These are phyloP conservation scores for Mesoclemmys tuberculata DNA, from an alignment of 2,113 vertebrate species.

Conservation along the genomic window DNA sequence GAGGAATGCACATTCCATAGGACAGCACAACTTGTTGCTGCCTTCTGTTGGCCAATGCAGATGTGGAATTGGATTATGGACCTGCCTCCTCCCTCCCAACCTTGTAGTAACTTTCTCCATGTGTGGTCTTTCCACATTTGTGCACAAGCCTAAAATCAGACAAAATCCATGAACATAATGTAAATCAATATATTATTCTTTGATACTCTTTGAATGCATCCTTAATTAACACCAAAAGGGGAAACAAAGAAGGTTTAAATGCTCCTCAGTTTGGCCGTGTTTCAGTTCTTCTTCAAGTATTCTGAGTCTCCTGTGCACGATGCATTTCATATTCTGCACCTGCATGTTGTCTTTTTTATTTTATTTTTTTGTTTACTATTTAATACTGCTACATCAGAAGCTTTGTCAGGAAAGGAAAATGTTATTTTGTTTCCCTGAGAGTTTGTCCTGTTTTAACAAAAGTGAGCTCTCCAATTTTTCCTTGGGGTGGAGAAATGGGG, in stretches of 20 bases:
- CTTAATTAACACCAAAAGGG: neutral
- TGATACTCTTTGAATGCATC: neutral
- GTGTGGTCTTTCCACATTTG: neutral
- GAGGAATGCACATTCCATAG: neutral
- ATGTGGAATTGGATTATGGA: conserved; percentile 10
- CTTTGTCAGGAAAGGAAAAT: neutral
- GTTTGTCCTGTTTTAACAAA: neutral
- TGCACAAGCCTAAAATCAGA: neutral
- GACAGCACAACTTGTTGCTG: neutral
- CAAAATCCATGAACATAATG: neutral
- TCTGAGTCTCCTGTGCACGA: neutral
- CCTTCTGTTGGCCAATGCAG: neutral
- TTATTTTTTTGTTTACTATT: too few relatives aligned
- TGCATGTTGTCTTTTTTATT: neutral
- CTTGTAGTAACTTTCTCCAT: neutral
- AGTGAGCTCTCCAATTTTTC: neutral
- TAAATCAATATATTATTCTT: neutral
- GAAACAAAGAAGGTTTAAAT: neutral
- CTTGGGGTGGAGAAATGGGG: too few relatives aligned
- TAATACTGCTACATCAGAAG: neutral
- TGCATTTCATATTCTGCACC: neutral
- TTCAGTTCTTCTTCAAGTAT: neutral
- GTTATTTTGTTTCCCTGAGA: neutral
- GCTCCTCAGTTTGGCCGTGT: neutral
- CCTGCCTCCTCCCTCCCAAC: neutral